These are phyloP conservation scores for Diglossa cyanea DNA, from an alignment of 2,797 vertebrate species.

Conservation along the genomic window DNA sequence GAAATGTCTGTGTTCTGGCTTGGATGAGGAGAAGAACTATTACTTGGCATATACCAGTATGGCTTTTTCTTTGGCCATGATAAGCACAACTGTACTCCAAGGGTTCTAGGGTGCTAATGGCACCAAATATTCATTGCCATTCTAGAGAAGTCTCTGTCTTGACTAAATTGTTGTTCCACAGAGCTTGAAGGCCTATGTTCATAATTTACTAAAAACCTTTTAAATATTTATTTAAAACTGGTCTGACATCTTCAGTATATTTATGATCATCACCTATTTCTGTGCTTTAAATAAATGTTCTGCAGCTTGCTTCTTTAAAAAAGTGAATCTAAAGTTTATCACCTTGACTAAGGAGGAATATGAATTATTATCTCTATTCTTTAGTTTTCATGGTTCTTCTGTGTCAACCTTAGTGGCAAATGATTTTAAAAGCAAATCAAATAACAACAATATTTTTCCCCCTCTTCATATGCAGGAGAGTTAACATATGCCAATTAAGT, in stretches of 20 bases:
- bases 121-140: background rate
- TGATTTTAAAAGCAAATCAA: background rate
- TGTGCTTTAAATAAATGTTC: background rate
- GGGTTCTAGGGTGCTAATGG: background rate
- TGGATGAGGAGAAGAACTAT: background rate
- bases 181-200: background rate
- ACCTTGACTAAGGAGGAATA: background rate
- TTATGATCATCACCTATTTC: background rate
- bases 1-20: background rate
- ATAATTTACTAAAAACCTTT: background rate
- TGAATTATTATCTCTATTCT: background rate
- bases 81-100: background rate
- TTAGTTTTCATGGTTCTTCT: background rate
- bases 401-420: background rate
- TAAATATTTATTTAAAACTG: constrained; percentile 13
- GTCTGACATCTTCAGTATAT: background rate
- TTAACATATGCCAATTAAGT: background rate
- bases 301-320: background rate
- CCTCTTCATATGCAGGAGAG: background rate
- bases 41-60: background rate
- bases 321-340: background rate
- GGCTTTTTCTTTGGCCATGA: background rate
- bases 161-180: background rate
- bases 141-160: background rate
- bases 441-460: background rate